Evolutionary conservation across 2,113 vertebrate species (phyloP).

Genomic region (Otus sunia): DNA sequence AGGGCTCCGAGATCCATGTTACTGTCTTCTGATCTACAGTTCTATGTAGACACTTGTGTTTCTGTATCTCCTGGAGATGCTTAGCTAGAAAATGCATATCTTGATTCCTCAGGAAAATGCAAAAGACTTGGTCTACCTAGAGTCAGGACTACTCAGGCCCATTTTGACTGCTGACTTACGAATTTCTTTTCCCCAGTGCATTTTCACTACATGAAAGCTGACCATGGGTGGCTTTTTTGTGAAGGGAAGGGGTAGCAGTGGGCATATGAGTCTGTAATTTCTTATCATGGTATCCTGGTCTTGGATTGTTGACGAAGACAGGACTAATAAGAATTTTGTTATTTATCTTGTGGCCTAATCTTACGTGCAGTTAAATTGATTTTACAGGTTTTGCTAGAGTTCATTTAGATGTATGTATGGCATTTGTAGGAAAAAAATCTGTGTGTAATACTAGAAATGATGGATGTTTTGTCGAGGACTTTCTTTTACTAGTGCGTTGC

Average conservation of each 20-base stretch:
- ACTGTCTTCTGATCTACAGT: neutral
- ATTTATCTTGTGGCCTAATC: neutral
- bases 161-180: neutral
- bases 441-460: neutral
- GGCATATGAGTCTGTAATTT: neutral
- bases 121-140: neutral
- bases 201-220: neutral
- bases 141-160: neutral
- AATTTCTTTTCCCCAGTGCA: neutral
- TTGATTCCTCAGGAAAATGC: neutral
- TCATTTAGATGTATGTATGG: neutral
- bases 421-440: neutral
- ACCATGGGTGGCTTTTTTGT: neutral
- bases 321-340: neutral
- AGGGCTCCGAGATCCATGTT: neutral
- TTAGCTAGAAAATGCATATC: neutral
- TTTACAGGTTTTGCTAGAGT: neutral
- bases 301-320: neutral
- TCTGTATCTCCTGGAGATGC: neutral
- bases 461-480: neutral
- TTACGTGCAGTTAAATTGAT: neutral
- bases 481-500: slow-evolving; percentile 13
- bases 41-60: neutral
- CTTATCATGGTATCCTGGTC: neutral
- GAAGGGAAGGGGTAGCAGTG: rapidly evolving